These are phyloP conservation scores for Bombycilla garrulus DNA, from an alignment of 2,113 vertebrate species.

Conservation along the genomic window DNA sequence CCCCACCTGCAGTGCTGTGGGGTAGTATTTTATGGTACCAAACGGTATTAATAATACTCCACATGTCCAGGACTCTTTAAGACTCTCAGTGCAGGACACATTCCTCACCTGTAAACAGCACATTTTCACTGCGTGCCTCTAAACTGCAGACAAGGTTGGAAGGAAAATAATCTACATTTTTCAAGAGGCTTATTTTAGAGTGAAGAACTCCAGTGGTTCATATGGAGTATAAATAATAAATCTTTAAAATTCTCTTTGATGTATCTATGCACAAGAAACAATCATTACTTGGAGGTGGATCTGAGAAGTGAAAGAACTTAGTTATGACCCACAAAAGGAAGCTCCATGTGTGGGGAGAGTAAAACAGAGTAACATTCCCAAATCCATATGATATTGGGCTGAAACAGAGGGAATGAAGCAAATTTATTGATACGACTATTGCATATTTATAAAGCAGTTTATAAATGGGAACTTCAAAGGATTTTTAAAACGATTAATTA, in stretches of 20 bases:
- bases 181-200: conserved; percentile 10
- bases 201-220: neutral
- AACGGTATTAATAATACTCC: neutral
- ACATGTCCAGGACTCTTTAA: neutral
- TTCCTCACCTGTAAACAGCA: neutral
- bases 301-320: neutral
- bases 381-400: neutral
- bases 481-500: conserved; percentile 26
- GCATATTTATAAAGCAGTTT: neutral
- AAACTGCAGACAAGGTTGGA: neutral
- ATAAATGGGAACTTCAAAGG: neutral
- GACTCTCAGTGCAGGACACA: neutral
- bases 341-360: neutral
- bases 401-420: neutral
- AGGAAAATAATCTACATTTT: neutral
- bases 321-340: neutral
- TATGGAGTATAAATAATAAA: neutral
- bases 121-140: neutral
- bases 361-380: neutral
- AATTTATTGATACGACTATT: neutral
- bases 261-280: neutral
- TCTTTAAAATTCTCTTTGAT: conserved; percentile 5
- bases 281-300: neutral
- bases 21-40: neutral
- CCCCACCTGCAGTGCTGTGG: neutral